Evolutionary conservation across 2,888 invertebrate species (phyloP).

Genomic region (Heliconius aoede): DNA sequence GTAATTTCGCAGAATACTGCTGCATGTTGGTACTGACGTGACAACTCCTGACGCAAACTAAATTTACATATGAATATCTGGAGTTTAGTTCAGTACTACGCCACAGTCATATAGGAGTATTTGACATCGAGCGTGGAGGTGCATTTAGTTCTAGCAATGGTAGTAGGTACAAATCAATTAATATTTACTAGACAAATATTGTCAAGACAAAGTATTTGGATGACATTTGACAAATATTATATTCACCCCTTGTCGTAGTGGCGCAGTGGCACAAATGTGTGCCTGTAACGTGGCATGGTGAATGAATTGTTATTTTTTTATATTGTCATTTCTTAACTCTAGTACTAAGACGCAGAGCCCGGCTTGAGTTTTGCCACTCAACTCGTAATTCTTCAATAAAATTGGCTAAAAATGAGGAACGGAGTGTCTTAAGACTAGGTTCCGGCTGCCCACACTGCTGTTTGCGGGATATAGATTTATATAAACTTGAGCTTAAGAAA

Average conservation of each 20-base stretch:
- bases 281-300: too few species aligned
- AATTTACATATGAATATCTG: constrained; percentile 16
- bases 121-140: background rate
- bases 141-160: background rate
- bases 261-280: too few species aligned
- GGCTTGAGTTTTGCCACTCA: too few species aligned
- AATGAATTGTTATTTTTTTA: too few species aligned
- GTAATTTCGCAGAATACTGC: background rate
- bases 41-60: background rate
- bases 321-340: too few species aligned
- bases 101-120: background rate
- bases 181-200: background rate
- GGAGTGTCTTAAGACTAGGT: too few species aligned
- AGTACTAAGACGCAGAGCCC: too few species aligned
- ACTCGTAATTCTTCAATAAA: too few species aligned
- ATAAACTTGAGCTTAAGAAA: background rate
- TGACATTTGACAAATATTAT: background rate
- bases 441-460: too few species aligned
- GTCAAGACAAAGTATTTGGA: background rate
- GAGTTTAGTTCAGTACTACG: background rate
- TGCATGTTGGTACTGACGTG: background rate
- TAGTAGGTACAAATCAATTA: background rate
- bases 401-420: too few species aligned
- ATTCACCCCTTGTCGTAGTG: too few species aligned
- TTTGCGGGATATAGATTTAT: too few species aligned